phyloP scores from a whole-genome alignment of 2,888 invertebrate species.

The Hypomecis atomaria region DNA sequence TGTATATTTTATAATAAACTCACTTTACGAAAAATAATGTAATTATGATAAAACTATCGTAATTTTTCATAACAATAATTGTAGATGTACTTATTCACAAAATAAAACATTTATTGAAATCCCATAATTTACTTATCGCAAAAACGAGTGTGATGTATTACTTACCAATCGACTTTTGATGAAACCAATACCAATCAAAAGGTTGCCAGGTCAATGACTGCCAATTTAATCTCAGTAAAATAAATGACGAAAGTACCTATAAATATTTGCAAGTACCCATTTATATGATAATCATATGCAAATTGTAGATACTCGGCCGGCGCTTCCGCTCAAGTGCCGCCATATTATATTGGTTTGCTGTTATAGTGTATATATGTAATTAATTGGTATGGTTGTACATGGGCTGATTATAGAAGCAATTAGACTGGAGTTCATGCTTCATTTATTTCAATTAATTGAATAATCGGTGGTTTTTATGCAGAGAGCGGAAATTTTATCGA shows the following conservation, averaged over 20 bases:
- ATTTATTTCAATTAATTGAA: slow-evolving; percentile 31
- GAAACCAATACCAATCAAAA: no score
- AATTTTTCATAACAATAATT: no score
- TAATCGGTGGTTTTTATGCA: background rate
- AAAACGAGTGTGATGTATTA: no score
- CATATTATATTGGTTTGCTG: slow-evolving; percentile 16
- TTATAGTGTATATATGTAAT: slow-evolving; percentile 15
- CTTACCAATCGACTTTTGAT: no score
- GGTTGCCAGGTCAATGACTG: no score
- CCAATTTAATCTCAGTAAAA: background rate
- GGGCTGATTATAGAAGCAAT: slow-evolving; percentile 7
- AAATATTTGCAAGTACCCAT: background rate
- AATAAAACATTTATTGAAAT: no score
- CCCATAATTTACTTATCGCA: no score
- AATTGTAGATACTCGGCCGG: slow-evolving; percentile 10
- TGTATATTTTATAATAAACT: no score
- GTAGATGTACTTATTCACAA: no score
- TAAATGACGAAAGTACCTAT: background rate
- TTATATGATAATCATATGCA: slow-evolving; percentile 19
- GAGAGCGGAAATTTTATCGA: background rate
- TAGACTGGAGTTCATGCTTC: slow-evolving; percentile 30
- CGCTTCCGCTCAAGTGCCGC: slow-evolving; percentile 10
- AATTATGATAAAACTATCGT: no score
- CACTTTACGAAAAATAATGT: no score
- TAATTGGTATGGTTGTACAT: slow-evolving; percentile 11